Evolutionary conservation across 53 echinoderm and acorn worm species (phyloP).

Genomic region (Paelopatides confundens): DNA sequence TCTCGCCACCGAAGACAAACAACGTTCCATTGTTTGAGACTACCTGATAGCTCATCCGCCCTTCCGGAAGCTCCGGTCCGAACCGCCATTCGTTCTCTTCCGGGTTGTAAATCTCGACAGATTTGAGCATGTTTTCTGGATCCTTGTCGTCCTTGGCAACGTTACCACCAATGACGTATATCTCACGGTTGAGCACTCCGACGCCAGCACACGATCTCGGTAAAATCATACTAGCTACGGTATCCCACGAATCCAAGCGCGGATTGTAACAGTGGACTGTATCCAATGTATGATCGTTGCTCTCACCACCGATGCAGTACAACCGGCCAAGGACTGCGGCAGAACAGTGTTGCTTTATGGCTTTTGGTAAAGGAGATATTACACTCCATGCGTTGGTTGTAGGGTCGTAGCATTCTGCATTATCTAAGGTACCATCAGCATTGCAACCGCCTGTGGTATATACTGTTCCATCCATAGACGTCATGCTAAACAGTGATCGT

Average conservation of each 20-base stretch:
- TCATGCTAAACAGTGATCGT: constrained; percentile 87
- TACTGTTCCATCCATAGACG: constrained; percentile 91
- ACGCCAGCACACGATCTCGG: constrained; percentile 90
- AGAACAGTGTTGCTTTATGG: constrained; percentile 78
- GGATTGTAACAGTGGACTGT: constrained; percentile 90
- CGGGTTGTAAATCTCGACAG: constrained; percentile 98
- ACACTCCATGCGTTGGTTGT: constrained; percentile 85
- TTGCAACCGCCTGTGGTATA: constrained; percentile 86
- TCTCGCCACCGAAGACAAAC: constrained; percentile 91
- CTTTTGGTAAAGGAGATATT: constrained; percentile 74
- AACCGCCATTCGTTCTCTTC: constrained; percentile 99
- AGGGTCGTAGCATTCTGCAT: constrained; percentile 90
- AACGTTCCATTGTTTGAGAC: constrained; percentile 76
- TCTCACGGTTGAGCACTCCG: constrained; percentile 87
- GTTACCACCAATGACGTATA: constrained; percentile 95
- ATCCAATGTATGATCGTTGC: constrained; percentile 82
- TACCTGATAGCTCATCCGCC: constrained; percentile 78
- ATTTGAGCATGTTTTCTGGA: constrained; percentile 98
- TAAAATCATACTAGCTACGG: constrained; percentile 87
- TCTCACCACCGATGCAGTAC: constrained; percentile 92
- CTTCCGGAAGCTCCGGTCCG: constrained; percentile 97
- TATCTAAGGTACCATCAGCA: constrained; percentile 76
- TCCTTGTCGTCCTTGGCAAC: constrained; percentile 90
- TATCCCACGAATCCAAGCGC: constrained; percentile 80
- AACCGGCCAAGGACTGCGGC: constrained; percentile 86